Evolutionary conservation across 2,888 invertebrate genomes (phyloP), one percentile per base, ranked within the genome.

Genomic region (Volucella inflata): DNA sequence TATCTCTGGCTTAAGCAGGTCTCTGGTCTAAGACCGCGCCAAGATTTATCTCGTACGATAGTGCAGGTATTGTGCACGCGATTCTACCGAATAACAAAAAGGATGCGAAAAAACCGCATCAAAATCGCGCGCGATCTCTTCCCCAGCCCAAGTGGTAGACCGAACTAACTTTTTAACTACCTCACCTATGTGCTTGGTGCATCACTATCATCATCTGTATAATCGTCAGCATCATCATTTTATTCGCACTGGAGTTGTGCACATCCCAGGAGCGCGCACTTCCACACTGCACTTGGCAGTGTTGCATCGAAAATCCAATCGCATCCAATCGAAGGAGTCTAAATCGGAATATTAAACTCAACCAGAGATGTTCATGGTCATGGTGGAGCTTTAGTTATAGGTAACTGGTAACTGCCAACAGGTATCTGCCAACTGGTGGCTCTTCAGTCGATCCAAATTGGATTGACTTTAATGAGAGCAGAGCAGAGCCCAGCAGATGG

Each of bases 121-220:
- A 46, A 85, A 30, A 85, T 85, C 85, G 76, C 50, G 76, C 85
- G 85, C 85, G 85, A 85, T 85, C 85, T 85, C 60, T 44, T 16
- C 42, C 51, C n/a, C 48, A 70, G 16, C 51, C 46, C 59, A 75
- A 68, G 42, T 64, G 55, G n/a, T 42, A 38, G 67, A 50, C 67
- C 62, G 81, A 85, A 77, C 77, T 40, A 64, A 76, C 80, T 30
- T 30, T 30, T 30, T 85, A 85, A 80, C 75, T 85, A 72, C 80
- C 76, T 85, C 71, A 67, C 55, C 81, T 76, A 82, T 78, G 30
- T 30, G 30, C 30, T 30, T 4, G 30, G 6, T 30, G 80, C 80
- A 84, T 87, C 87, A 87, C 55, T 77, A 81, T 14, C 82, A 72
- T 70, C 76, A 72, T 36, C 57, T 40, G 36, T 70, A 51, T 48